phyloP scores from a whole-genome alignment of 2,888 invertebrate species.

The Acronicta psi region DNA sequence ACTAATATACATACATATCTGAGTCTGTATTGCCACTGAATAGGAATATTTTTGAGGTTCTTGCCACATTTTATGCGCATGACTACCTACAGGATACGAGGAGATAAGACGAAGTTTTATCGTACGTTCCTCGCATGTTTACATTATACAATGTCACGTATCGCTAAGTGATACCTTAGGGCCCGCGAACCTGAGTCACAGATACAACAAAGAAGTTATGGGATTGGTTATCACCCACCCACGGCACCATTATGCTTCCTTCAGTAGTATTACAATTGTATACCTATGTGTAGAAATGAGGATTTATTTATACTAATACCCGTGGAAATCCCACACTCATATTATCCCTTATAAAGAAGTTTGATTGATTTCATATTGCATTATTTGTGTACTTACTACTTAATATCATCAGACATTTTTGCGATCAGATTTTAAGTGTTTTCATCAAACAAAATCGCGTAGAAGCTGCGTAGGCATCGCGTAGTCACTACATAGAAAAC shows the following conservation, averaged over 20 bases:
- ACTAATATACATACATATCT: neutral
- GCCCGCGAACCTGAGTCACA: slow-evolving; percentile 41
- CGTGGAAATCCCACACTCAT: neutral
- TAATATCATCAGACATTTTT: too few species aligned
- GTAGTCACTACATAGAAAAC: neutral
- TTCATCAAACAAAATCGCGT: neutral
- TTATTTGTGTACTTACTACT: too few species aligned
- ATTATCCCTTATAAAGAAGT: neutral
- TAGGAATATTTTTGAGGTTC: slow-evolving; percentile 5
- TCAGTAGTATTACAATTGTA: slow-evolving; percentile 17
- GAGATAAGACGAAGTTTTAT: slow-evolving; percentile 40
- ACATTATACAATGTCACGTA: slow-evolving; percentile 35
- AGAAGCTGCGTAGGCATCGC: neutral
- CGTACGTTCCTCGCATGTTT: slow-evolving; percentile 27
- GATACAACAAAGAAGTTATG: slow-evolving; percentile 44
- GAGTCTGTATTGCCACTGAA: neutral
- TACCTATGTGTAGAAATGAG: slow-evolving; percentile 13
- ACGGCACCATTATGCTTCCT: slow-evolving; percentile 41
- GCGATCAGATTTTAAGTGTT: too few species aligned
- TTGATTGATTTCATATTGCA: too few species aligned
- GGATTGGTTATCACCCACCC: slow-evolving; percentile 51
- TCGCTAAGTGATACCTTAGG: slow-evolving; percentile 44
- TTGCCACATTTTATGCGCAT: slow-evolving; percentile 12
- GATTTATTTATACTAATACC: slow-evolving; percentile 16
- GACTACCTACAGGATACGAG: slow-evolving; percentile 16